Percentiles rank a stretch among this genome's conserved stretches.
Conservation (phyloP, 2,888 invertebrate genomes). For the Aphidius colemani region DNA sequence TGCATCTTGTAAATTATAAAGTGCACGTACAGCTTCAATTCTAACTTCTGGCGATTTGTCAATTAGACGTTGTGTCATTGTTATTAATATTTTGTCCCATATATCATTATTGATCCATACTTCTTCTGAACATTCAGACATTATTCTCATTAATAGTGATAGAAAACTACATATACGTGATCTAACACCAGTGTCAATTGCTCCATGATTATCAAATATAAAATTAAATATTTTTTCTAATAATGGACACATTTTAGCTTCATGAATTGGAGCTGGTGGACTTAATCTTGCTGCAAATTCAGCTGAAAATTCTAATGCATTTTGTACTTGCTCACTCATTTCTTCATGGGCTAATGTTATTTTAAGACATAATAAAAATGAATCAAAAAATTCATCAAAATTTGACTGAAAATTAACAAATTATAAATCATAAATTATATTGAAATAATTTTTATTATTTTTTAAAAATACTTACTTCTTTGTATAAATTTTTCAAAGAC, state of each 20-base stretch:
- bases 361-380: slow-evolving; percentile 28
- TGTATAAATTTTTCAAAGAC: slow-evolving; percentile 67
- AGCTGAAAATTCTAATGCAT: slow-evolving; percentile 73
- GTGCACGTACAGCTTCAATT: slow-evolving; percentile 77
- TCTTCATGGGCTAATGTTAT: slow-evolving; percentile 71
- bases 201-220: slow-evolving; percentile 64
- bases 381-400: slow-evolving; percentile 66
- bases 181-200: slow-evolving; percentile 65
- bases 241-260: slow-evolving; percentile 61
- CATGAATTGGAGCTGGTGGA: slow-evolving; percentile 42
- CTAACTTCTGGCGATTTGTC: slow-evolving; percentile 79
- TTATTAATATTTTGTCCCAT: slow-evolving; percentile 72
- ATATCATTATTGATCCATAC: slow-evolving; percentile 78
- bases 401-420: slow-evolving; percentile 59
- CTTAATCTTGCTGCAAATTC: slow-evolving; percentile 71
- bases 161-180: slow-evolving; percentile 80
- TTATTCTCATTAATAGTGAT: slow-evolving; percentile 73
- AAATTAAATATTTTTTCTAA: slow-evolving; percentile 68
- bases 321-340: slow-evolving; percentile 71
- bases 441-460: slow-evolving; percentile 7
- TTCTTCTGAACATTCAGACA: slow-evolving; percentile 67
- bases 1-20: slow-evolving; percentile 82
- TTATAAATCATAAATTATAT: slow-evolving; percentile 33
- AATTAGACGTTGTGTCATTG: slow-evolving; percentile 70
- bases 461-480: slow-evolving; percentile 62